Base-by-base conservation (phyloP, 2,797 vertebrate species). In the Leuciscus waleckii region DNA sequence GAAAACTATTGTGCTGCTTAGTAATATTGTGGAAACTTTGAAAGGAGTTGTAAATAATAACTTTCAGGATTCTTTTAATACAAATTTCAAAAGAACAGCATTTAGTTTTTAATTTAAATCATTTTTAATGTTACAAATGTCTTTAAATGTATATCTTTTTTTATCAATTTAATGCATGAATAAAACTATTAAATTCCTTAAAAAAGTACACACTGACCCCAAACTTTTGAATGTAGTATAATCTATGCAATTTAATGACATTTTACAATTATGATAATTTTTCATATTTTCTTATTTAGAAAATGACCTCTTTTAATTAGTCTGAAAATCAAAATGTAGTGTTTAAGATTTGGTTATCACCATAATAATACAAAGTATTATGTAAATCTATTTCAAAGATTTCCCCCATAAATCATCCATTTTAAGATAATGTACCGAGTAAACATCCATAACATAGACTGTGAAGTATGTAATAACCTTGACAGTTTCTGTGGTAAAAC, bases 391-490 rank as follows among this genome's bases (percentile, higher is more conserved):
- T 61, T 11, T 11, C 56, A n/a, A 11, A 26, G 54, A 63, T 29
- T 7, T 19, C 32, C 16, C 16, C 37, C 16, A 79, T 63, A 79
- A 63, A 79, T 29, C 8, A 43, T 63, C 14, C 58, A 63, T 63
- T 78, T 78, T 63, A 61, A 29, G 17, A 16, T 43, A 74, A 35
- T 43, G 46, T 23, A 43, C 37, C 7, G 46, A 73, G 35, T n/a
- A 32, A 46, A 23, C 26, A n/a, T 35, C 54, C 37, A 46, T 46
- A 71, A 58, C 51, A n/a, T 58, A 63, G 69, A 61, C 37, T 71
- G 39, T 46, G 35, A 73, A 73, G 39, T 26, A 73, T 79, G 37
- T 63, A 79, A 79, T 56, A 71, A 21, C 80, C 51, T 43, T 81
- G 37, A 13, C 67, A 35, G 68, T 61, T 70, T n/a, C 68, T 49